A percentile compares a stretch with the other conserved stretches of the same genome.
Conservation (phyloP, 2,113 vertebrate species). For the Catharus minimus region DNA sequence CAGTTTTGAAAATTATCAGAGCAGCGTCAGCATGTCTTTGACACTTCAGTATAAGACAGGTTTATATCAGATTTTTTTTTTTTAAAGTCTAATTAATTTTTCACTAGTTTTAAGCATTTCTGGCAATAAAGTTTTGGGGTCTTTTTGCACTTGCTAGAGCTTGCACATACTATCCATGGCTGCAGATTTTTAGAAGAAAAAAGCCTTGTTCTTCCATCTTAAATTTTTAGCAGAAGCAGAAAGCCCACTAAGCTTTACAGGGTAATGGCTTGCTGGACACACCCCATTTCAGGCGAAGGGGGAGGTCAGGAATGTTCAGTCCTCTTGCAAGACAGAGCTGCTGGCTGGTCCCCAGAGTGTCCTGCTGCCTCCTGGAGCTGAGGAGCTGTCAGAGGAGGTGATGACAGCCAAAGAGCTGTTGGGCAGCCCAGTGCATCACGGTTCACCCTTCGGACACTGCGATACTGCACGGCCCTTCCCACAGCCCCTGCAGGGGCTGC, state of each 20-base stretch:
- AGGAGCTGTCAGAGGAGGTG: neutral
- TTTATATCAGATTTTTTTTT: neutral
- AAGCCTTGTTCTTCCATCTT: neutral
- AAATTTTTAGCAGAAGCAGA: neutral
- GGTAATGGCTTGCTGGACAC: neutral
- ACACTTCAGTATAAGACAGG: neutral
- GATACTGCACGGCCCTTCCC: neutral
- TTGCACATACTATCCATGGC: neutral
- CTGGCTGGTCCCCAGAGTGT: rapidly evolving
- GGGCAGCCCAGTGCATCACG: neutral
- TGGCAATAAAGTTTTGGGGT: neutral
- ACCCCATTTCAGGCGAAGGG: neutral
- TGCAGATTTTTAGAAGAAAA: neutral
- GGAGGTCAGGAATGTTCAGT: neutral
- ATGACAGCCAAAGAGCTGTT: neutral
- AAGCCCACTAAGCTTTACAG: neutral
- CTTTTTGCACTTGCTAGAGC: neutral
- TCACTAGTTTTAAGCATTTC: neutral
- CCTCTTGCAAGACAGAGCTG: neutral
- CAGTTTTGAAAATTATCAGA: neutral
- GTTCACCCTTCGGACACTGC: rapidly evolving
- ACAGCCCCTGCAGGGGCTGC: rapidly evolving
- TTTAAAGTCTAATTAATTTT: neutral
- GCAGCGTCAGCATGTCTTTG: neutral
- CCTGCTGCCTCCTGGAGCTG: neutral